Evolutionary conservation across 2,797 vertebrate genomes (phyloP).

Genomic region (Tokudaia muenninki): DNA sequence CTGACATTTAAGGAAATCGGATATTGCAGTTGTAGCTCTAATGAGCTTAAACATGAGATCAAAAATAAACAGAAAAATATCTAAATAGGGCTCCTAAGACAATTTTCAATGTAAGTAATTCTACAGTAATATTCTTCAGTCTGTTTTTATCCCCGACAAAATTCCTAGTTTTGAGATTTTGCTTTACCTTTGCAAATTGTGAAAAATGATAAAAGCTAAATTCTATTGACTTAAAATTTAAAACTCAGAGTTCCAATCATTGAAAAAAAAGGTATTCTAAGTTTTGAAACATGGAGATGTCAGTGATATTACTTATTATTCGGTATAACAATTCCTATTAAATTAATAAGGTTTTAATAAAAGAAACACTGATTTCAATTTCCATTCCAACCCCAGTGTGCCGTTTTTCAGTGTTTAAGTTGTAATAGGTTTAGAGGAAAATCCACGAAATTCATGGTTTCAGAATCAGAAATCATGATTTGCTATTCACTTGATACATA

Average conservation of each 20-base stretch:
- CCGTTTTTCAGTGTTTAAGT: slow-evolving; percentile 11
- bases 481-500: slow-evolving; percentile 14
- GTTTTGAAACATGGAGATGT: slow-evolving; percentile 1
- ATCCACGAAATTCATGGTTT: not conserved
- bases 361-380: not conserved
- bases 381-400: not conserved
- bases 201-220: not conserved
- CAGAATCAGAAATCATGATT: slow-evolving; percentile 5
- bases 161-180: not conserved
- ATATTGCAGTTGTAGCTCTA: not conserved
- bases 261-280: not conserved
- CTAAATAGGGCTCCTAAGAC: not conserved
- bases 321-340: not conserved
- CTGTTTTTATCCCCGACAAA: not conserved
- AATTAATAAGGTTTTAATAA: not conserved
- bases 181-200: slow-evolving; percentile 12
- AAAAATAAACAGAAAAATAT: not conserved
- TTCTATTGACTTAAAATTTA: not conserved
- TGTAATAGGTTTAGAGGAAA: slow-evolving; percentile 6
- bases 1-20: not conserved
- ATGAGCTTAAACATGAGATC: not conserved
- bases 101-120: not conserved
- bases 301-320: not conserved
- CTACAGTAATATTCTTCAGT: not conserved
- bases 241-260: not conserved